phyloP scores from a whole-genome alignment of 2,113 vertebrate genomes.

The Toxotes jaculatrix region DNA sequence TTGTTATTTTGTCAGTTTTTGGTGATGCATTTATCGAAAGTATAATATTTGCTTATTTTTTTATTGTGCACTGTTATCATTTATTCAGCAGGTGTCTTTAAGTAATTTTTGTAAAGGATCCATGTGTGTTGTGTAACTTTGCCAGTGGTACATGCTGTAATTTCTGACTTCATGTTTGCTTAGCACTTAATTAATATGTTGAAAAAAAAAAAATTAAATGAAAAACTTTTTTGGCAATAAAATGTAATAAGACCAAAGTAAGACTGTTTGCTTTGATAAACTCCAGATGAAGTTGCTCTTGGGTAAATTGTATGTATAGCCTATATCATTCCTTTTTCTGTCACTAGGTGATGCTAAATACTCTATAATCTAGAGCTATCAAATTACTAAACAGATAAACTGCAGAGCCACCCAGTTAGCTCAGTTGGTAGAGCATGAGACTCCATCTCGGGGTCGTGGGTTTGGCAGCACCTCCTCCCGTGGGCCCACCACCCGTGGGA shows the following conservation, averaged over 20 bases:
- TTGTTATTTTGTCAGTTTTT: slow-evolving; percentile 36
- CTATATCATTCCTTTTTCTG: slow-evolving; percentile 25
- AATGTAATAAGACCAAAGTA: slow-evolving; percentile 18
- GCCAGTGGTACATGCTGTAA: slow-evolving; percentile 74
- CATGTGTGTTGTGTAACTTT: slow-evolving; percentile 64
- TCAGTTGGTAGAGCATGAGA: too few species aligned
- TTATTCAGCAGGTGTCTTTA: slow-evolving; percentile 58
- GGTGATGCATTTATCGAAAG: slow-evolving; percentile 48
- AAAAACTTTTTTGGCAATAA: slow-evolving; percentile 47
- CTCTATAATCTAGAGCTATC: not conserved
- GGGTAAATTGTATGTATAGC: not conserved
- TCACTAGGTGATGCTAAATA: slow-evolving; percentile 60
- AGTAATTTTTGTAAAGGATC: slow-evolving; percentile 52
- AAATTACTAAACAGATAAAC: not conserved
- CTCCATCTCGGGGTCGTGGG: too few species aligned
- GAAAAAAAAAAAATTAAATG: not conserved
- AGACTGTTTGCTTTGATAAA: slow-evolving; percentile 11
- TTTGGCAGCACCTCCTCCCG: too few species aligned
- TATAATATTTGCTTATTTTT: slow-evolving; percentile 49
- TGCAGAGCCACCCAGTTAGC: too few species aligned
- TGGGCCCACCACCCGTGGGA: too few species aligned
- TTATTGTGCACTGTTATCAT: slow-evolving; percentile 60
- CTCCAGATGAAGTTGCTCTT: not conserved
- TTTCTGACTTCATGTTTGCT: slow-evolving; percentile 67
- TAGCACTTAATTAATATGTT: slow-evolving; percentile 60